phyloP scores from a whole-genome alignment of 2,797 vertebrate species.

The Rhabdophis nuchalis region DNA sequence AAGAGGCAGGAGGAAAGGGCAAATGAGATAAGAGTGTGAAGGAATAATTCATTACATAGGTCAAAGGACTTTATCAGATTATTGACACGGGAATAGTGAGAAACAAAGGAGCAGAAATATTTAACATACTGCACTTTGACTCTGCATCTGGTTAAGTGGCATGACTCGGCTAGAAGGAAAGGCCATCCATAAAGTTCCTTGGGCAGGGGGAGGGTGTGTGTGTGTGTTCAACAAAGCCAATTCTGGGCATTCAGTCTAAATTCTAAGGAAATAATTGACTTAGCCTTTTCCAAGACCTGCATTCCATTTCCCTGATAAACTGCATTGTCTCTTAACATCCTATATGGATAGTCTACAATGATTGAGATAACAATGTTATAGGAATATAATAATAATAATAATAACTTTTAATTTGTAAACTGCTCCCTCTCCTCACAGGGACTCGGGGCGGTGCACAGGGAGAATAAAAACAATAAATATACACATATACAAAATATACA shows the following conservation, averaged over 20 bases:
- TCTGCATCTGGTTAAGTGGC: constrained; percentile 37
- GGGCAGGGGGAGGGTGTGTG: neutral
- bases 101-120: constrained; percentile 46
- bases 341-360: neutral
- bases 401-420: too few relatives aligned
- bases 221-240: neutral
- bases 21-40: constrained; percentile 41
- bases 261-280: neutral
- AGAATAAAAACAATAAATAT: too few relatives aligned
- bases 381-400: too few relatives aligned
- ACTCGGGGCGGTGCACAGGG: too few relatives aligned
- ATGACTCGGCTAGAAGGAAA: constrained; percentile 5
- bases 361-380: neutral
- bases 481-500: too few relatives aligned
- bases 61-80: constrained; percentile 44
- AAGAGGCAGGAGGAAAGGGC: constrained; percentile 26
- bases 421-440: too few relatives aligned
- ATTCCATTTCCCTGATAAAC: neutral
- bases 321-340: neutral
- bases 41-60: constrained; percentile 51
- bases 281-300: neutral
- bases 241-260: neutral
- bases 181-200: neutral
- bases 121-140: constrained; percentile 20
- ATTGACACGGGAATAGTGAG: constrained; percentile 12